Evolutionary conservation across 2,113 vertebrate species (phyloP).

Genomic region (Pelmatolapia mariae): DNA sequence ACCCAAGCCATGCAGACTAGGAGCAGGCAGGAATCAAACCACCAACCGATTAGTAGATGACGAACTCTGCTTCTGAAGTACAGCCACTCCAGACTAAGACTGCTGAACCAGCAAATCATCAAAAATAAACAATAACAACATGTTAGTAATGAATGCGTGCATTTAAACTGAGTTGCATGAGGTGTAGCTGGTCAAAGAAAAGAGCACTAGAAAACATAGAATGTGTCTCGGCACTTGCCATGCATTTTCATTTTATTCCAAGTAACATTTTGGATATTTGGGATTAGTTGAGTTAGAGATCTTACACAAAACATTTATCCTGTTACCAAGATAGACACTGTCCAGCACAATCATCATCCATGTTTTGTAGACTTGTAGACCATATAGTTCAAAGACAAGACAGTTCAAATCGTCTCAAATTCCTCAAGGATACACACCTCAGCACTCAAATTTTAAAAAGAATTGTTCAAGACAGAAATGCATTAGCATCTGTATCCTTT

Average conservation of each 20-base stretch:
- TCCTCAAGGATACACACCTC: not conserved
- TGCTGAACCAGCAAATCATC: not conserved
- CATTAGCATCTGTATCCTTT: not conserved
- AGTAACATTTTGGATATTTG: not conserved
- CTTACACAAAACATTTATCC: not conserved
- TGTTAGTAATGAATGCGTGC: not conserved
- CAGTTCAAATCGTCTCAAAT: not conserved
- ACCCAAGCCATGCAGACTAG: not conserved
- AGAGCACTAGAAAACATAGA: not conserved
- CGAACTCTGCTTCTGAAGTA: not conserved
- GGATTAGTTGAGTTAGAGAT: not conserved
- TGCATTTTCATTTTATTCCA: not conserved
- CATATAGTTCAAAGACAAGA: not conserved
- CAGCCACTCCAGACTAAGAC: not conserved
- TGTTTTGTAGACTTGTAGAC: not conserved
- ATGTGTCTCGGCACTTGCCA: not conserved
- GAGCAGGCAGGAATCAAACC: not conserved
- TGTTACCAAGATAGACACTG: not conserved
- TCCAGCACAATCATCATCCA: not conserved
- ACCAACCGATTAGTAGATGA: not conserved
- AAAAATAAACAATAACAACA: not conserved
- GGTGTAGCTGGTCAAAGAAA: not conserved
- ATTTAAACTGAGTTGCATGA: not conserved
- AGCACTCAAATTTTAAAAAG: not conserved
- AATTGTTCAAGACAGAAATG: not conserved